Evolutionary conservation across 2,113 vertebrate species (phyloP).

Genomic region (Aptenodytes patagonicus): DNA sequence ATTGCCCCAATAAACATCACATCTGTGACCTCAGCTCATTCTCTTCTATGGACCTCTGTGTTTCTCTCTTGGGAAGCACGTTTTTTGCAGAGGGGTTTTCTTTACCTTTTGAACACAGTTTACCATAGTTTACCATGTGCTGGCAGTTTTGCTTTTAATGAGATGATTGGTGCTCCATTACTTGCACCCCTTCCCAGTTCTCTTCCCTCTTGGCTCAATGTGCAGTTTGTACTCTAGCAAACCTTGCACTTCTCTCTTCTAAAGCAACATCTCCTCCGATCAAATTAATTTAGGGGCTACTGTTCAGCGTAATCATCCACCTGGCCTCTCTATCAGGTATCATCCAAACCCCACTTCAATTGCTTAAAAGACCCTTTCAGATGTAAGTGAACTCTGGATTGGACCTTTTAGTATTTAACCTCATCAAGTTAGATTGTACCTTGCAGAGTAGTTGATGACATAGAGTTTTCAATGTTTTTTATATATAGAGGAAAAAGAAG

Average conservation of each 20-base stretch:
- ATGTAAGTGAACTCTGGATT: not conserved
- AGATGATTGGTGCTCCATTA: not conserved
- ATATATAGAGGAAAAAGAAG: not conserved
- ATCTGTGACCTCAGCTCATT: conserved; percentile 48
- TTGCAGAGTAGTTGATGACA: not conserved
- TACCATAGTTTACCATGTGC: not conserved
- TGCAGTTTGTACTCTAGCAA: not conserved
- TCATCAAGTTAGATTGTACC: not conserved
- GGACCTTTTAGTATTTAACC: not conserved
- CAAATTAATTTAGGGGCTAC: not conserved
- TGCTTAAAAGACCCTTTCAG: not conserved
- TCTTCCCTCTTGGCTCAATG: not conserved
- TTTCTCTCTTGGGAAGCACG: not conserved
- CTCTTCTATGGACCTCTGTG: not conserved
- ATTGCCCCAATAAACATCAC: conserved; percentile 65
- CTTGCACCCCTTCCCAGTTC: not conserved
- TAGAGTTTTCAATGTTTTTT: not conserved
- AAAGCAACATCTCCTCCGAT: not conserved
- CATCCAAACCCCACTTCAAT: not conserved
- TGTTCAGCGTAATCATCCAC: not conserved
- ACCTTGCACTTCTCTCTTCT: not conserved
- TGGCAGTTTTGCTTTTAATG: not conserved
- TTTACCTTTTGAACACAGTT: conserved; percentile 2
- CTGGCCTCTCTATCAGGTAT: not conserved
- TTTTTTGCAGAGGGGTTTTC: not conserved